Base-by-base conservation (phyloP, 2,113 vertebrate genomes). In the Taurulus bubalis region DNA sequence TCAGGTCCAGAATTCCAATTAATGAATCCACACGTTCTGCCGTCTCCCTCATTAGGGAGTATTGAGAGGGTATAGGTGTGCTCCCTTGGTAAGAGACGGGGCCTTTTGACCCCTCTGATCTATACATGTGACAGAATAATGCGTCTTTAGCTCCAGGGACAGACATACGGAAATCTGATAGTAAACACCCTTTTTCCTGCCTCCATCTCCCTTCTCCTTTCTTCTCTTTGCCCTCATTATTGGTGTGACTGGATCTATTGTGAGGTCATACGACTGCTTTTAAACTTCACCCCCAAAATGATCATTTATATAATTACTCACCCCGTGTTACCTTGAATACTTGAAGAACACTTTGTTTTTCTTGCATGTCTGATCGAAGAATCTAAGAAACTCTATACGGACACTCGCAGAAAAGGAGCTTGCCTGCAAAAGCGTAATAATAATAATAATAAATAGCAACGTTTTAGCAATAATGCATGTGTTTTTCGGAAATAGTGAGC, bases 101-200 rank as follows among this genome's bases (percentile, higher is more conserved):
- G 71, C 85, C 77, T 67, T 80, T 75, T 90, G 83, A 92, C 88
- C 86, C 71, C 32, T 62, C 68, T 79, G 82, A 90, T 91, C 75
- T 30, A 78, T 86, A 72, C 76, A 83, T 82, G 66, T 86, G 86
- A 87, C 83, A 90, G 71, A 91, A 85, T 87, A 82, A 89, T 77
- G 56, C 63, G 49, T 14, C 5, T 32, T 34, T 65, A 34, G 47
- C 79, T 85, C 32, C 28, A 45, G 87, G 82, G 83, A 82, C 8
- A 8, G 76, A 30, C 34, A 80, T 66, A 78, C 70, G 42, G 74
- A 84, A 87, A 89, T 78, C 58, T 77, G 66, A 68, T 32, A 28
- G 59, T 67, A 26, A 40, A 68, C 74, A 71, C 34, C 24, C 26
- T 67, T 22, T 70, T 30, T 45, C 26, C n/a, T 45, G 12, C 0